Conservation (phyloP, 2,888 invertebrate species). For the Gastrophysa polygoni region DNA sequence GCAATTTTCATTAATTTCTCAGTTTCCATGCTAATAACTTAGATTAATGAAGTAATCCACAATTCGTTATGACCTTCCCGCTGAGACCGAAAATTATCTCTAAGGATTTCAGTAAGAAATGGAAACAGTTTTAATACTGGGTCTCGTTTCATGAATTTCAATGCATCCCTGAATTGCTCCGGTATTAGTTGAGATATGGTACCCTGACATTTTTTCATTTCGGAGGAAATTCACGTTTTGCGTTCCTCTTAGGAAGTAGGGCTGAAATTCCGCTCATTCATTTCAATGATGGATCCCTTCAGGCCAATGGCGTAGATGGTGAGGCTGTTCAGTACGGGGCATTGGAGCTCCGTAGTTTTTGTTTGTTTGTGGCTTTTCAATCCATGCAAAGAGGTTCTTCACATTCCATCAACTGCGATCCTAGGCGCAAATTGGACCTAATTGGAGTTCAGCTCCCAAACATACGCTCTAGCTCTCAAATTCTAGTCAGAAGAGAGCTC, state of each 20-base stretch:
- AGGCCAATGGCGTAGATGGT: too few relatives aligned
- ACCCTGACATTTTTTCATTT: neutral
- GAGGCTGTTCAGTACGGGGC: too few relatives aligned
- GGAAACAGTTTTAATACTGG: neutral
- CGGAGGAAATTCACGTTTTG: neutral
- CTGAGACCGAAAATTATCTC: constrained; percentile 43
- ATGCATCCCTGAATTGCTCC: neutral
- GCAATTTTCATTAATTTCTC: constrained; percentile 42
- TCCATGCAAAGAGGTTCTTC: too few relatives aligned
- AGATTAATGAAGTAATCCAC: constrained; percentile 48
- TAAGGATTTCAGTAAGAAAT: constrained; percentile 31
- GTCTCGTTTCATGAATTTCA: neutral
- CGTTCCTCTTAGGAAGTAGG: neutral
- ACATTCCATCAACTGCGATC: too few relatives aligned
- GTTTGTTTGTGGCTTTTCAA: too few relatives aligned
- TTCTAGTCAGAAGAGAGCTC: too few relatives aligned
- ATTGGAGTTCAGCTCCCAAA: too few relatives aligned
- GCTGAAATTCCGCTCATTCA: neutral
- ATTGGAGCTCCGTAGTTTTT: too few relatives aligned
- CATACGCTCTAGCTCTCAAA: too few relatives aligned
- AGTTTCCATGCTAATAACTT: constrained; percentile 46
- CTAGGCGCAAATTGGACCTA: too few relatives aligned
- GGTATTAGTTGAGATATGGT: neutral
- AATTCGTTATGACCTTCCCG: constrained; percentile 42
- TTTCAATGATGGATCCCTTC: neutral